A percentile compares a stretch with the other conserved stretches of the same genome.
Conservation (phyloP, 2,888 invertebrate species). For the Drosophila pseudotakahashii region DNA sequence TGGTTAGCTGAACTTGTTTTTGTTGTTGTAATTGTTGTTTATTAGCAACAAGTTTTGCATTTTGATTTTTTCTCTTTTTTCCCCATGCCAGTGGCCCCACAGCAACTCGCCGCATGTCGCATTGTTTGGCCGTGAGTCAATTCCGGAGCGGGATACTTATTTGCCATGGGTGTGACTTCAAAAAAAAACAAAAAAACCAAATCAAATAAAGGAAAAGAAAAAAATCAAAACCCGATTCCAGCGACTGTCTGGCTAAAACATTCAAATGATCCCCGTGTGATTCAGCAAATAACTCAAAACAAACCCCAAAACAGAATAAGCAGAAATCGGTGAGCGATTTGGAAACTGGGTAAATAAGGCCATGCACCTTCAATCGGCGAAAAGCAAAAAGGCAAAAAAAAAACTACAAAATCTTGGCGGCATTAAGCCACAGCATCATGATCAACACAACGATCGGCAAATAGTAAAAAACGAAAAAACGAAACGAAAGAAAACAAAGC, state of each 20-base stretch:
- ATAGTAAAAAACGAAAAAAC: conserved; percentile 54
- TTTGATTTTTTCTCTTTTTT: conserved; percentile 52
- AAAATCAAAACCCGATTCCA: conserved; percentile 11
- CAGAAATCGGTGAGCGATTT: conserved; percentile 61
- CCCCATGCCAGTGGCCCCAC: conserved; percentile 43
- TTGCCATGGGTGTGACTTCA: conserved; percentile 49
- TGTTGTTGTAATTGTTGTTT: conserved; percentile 50
- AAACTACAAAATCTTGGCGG: conserved; percentile 48
- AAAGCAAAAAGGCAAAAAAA: not conserved
- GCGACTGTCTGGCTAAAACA: conserved; percentile 44
- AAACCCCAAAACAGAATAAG: conserved; percentile 18
- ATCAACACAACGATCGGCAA: conserved; percentile 57
- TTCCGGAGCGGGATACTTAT: conserved; percentile 39
- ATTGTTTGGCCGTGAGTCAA: conserved; percentile 67
- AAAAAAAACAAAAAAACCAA: not conserved
- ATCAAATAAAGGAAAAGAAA: not conserved
- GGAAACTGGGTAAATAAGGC: conserved; percentile 82
- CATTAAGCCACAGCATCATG: conserved; percentile 40
- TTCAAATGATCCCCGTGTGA: conserved; percentile 55
- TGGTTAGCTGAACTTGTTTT: conserved; percentile 56
- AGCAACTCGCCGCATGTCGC: conserved; percentile 41
- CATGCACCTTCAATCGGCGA: conserved; percentile 69
- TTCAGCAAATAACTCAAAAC: conserved; percentile 54
- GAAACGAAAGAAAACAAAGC: conserved; percentile 65
- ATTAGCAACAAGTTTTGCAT: conserved; percentile 78